A percentile compares a stretch with the other conserved stretches of the same genome.
phyloP scores from a whole-genome alignment of 2,888 invertebrate species.

The Hybos culiciformis region DNA sequence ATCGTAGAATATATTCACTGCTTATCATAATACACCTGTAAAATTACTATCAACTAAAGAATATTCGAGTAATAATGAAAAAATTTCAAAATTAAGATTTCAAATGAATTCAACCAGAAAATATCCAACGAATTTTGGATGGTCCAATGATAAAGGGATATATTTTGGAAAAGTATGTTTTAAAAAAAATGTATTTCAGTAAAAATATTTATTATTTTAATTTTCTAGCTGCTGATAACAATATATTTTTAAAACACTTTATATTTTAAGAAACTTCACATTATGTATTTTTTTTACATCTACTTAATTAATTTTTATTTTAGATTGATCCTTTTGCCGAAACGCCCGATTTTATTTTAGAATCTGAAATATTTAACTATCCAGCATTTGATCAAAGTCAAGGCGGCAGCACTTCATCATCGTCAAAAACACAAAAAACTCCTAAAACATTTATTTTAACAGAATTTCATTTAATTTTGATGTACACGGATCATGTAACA shows the following conservation, averaged over 20 bases:
- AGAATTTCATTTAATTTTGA: conserved; percentile 77
- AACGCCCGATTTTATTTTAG: conserved; percentile 14
- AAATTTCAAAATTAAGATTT: conserved; percentile 67
- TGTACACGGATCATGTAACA: conserved; percentile 70
- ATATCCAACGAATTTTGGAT: conserved; percentile 67
- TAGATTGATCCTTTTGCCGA: conserved; percentile 16
- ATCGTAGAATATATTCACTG: conserved; percentile 64
- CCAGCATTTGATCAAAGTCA: conserved; percentile 14
- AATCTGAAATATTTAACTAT: conserved; percentile 12
- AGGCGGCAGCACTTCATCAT: conserved; percentile 12
- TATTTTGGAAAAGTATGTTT: conserved; percentile 57
- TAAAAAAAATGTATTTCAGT: background rate
- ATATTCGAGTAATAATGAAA: conserved; percentile 57
- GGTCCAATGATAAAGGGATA: conserved; percentile 76
- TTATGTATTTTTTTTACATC: background rate
- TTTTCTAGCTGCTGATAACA: too few species aligned
- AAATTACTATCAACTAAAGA: conserved; percentile 43
- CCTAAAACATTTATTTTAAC: conserved; percentile 72
- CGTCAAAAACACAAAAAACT: conserved; percentile 17
- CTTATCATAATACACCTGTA: conserved; percentile 60
- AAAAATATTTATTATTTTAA: background rate
- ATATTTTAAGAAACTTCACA: background rate
- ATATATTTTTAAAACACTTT: background rate
- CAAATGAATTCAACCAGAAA: conserved; percentile 52
- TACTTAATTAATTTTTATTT: background rate